phyloP scores from a whole-genome alignment of 2,797 vertebrate genomes.

The Dendrocincla fuliginosa region DNA sequence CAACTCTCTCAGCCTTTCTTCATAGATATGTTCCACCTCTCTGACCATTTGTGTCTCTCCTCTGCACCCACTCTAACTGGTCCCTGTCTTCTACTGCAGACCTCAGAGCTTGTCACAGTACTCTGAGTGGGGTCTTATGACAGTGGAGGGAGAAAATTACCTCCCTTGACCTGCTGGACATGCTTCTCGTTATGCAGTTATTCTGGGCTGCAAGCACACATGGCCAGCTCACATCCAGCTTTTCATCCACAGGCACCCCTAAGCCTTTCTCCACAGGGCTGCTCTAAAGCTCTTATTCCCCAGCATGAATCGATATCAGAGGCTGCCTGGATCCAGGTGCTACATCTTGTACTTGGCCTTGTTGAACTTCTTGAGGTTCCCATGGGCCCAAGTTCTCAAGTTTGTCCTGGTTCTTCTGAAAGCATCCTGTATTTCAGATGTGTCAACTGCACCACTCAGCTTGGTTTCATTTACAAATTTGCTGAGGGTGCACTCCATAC shows the following conservation, averaged over 20 bases:
- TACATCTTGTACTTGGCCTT: neutral
- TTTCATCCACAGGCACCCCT: neutral
- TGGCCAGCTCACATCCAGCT: neutral
- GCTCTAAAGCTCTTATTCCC: neutral
- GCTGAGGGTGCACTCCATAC: neutral
- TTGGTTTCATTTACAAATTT: neutral
- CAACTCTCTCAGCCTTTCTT: neutral
- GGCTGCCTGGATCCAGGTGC: neutral
- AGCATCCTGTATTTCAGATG: rapidly evolving
- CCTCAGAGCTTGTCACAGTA: neutral
- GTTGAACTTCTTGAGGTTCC: neutral
- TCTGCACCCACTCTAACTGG: neutral
- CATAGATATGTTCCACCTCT: neutral
- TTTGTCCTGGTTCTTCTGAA: neutral
- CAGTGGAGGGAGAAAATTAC: neutral
- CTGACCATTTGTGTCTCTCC: neutral
- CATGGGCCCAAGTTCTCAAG: neutral
- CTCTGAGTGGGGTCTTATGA: neutral
- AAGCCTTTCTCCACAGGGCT: neutral
- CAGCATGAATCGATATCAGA: neutral
- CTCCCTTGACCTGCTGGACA: neutral
- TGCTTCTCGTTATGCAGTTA: neutral
- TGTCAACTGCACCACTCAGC: neutral
- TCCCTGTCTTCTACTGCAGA: no score
- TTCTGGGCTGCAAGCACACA: neutral